Percentiles rank a stretch among this genome's conserved stretches.
These are phyloP conservation scores for Flexamia atlantica DNA, from an alignment of 2,888 invertebrate genomes.

Conservation along the genomic window DNA sequence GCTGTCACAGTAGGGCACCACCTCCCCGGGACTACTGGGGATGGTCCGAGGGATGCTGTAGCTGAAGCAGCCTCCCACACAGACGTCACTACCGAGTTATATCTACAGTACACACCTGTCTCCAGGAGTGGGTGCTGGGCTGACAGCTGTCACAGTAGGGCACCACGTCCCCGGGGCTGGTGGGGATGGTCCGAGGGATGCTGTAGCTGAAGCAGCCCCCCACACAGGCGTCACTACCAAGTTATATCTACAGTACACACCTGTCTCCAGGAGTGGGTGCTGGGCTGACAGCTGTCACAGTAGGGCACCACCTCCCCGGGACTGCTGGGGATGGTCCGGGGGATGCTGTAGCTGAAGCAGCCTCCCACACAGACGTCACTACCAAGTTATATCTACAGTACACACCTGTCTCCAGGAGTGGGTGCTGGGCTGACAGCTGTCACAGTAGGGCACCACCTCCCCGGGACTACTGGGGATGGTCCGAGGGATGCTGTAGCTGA, in stretches of 20 bases:
- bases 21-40: too few species aligned
- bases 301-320: slow-evolving; percentile 81
- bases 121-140: slow-evolving; percentile 81
- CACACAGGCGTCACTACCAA: too few species aligned
- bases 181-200: slow-evolving; percentile 82
- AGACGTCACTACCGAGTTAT: too few species aligned
- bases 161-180: slow-evolving; percentile 80
- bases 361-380: slow-evolving; percentile 85
- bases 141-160: slow-evolving; percentile 86
- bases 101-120: slow-evolving; percentile 75
- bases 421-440: slow-evolving; percentile 82
- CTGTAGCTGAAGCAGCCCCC: too few species aligned
- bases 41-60: too few species aligned
- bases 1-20: too few species aligned
- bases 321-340: slow-evolving; percentile 82
- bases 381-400: slow-evolving; percentile 71
- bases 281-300: slow-evolving; percentile 84
- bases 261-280: slow-evolving; percentile 81
- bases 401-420: slow-evolving; percentile 81
- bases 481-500: slow-evolving; percentile 83
- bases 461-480: slow-evolving; percentile 79
- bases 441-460: slow-evolving; percentile 70
- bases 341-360: slow-evolving; percentile 84
- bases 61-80: too few species aligned
- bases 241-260: slow-evolving; percentile 74